Percentiles rank a stretch among this genome's conserved stretches.
phyloP scores from a whole-genome alignment of 2,888 invertebrate species.

The Trichogramma evanescens region DNA sequence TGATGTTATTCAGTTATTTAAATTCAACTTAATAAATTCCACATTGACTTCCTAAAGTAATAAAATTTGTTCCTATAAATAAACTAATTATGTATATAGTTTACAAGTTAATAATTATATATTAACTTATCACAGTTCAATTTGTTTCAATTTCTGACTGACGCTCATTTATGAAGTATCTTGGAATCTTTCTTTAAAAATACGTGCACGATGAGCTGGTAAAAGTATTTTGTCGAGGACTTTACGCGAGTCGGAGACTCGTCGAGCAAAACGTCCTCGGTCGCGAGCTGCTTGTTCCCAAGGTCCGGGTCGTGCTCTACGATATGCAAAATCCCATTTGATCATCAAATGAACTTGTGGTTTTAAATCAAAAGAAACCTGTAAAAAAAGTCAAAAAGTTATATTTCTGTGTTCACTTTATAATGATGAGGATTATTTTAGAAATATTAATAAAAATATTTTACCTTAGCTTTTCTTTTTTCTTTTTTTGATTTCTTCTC shows the following conservation, averaged over 20 bases:
- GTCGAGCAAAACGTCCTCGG: conserved; percentile 48
- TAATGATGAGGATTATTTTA: not conserved
- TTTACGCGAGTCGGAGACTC: conserved; percentile 33
- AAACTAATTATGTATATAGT: too few species aligned
- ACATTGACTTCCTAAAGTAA: too few species aligned
- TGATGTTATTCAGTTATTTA: too few species aligned
- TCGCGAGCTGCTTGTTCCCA: conserved; percentile 55
- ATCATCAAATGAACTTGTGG: conserved; percentile 50
- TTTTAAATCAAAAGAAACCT: conserved; percentile 52
- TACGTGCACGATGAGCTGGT: too few species aligned
- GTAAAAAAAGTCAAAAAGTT: conserved; percentile 18
- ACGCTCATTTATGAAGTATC: too few species aligned
- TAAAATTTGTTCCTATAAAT: too few species aligned
- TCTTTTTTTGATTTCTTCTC: not conserved
- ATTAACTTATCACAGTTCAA: too few species aligned
- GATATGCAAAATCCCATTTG: conserved; percentile 53
- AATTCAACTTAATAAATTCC: too few species aligned
- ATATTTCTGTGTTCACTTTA: not conserved
- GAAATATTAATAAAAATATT: not conserved
- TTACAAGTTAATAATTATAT: too few species aligned
- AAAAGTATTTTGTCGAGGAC: too few species aligned
- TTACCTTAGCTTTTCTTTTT: not conserved
- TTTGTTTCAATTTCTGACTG: too few species aligned
- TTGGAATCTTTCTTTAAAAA: too few species aligned
- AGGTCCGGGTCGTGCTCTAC: conserved; percentile 52